Evolutionary conservation across 1,140 invertebrate species (phyloP), one percentile per base, ranked within the genome.

Genomic region (Batillaria attramentaria): DNA sequence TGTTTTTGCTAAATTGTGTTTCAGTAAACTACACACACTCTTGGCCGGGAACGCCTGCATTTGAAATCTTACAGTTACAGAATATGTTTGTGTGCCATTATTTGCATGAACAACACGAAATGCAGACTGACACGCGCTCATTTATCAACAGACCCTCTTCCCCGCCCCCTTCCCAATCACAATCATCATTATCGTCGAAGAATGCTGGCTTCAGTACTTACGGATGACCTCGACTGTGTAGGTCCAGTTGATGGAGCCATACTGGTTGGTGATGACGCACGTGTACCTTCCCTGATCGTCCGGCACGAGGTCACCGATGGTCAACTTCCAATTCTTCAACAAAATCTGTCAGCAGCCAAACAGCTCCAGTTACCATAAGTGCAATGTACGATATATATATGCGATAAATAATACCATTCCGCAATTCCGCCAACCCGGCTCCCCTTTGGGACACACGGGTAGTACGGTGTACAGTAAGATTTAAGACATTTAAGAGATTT

Each of bases 241-340:
- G 1, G 94, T 95, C 85, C 94, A 94, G 46, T 94, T 93, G 68
- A 97, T 94, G 85, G 95, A 95, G 13, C 94, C 96, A 28, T 94
- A 86, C 8, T 91, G 86, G 87, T 97, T 98, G 91, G 94, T 95
- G 6, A 96, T 94, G 37, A 94, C 91, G 86, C 97, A 98, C 0
- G 95, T 97, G 87, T 98, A 98, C 83, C 95, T 95, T 37, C 95
- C 96, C 65, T 93, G 93, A 84, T 98, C 96, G 18, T 93, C 83
- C 1, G 78, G 73, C 37, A 84, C 79, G 37, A 91, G 37, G 60
- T 88, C 84, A 18, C 81, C 78, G 4, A 86, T 79, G 2, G 69
- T 73, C n/a, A 84, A 39, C 46, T 75, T 78, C 24, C 60, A 85
- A 18, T 68, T 76, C 46, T 78, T 75, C 1, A 83, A 46, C 42